phyloP scores from a whole-genome alignment of 2,113 vertebrate species.

The Pituophis catenifer region DNA sequence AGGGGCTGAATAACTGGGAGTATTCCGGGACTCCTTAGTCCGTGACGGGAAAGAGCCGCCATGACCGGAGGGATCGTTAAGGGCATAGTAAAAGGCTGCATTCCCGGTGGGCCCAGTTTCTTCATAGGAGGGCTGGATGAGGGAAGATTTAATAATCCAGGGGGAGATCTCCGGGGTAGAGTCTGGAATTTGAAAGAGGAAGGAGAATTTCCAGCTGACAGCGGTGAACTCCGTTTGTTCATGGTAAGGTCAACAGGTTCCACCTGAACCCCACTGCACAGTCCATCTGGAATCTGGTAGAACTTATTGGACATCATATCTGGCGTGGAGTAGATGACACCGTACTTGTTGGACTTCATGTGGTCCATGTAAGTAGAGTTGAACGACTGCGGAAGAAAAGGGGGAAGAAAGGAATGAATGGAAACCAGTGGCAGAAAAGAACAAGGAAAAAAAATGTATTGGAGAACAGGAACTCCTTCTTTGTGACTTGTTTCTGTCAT shows the following conservation, averaged over 20 bases:
- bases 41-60: conserved; percentile 75
- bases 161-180: conserved; percentile 70
- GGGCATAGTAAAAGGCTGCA: conserved; percentile 72
- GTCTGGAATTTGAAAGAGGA: conserved; percentile 80
- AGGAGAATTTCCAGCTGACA: conserved; percentile 75
- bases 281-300: conserved; percentile 68
- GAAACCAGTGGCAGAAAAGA: conserved; percentile 2
- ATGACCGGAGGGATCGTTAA: conserved; percentile 81
- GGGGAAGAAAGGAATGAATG: conserved; percentile 10
- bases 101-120: conserved; percentile 66
- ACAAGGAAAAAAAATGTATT: background rate
- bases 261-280: conserved; percentile 78
- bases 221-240: conserved; percentile 85
- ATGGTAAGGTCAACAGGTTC: conserved; percentile 94
- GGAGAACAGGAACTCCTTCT: background rate
- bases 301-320: conserved; percentile 72
- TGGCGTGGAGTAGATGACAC: conserved; percentile 75
- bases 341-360: conserved; percentile 75
- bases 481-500: background rate
- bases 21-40: conserved; percentile 80
- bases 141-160: conserved; percentile 68
- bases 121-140: conserved; percentile 75
- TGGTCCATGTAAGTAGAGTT: conserved; percentile 74
- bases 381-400: conserved; percentile 64
- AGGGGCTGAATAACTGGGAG: conserved; percentile 86